Conservation (phyloP, 2,888 invertebrate genomes). For the Nemotelus nigrinus region DNA sequence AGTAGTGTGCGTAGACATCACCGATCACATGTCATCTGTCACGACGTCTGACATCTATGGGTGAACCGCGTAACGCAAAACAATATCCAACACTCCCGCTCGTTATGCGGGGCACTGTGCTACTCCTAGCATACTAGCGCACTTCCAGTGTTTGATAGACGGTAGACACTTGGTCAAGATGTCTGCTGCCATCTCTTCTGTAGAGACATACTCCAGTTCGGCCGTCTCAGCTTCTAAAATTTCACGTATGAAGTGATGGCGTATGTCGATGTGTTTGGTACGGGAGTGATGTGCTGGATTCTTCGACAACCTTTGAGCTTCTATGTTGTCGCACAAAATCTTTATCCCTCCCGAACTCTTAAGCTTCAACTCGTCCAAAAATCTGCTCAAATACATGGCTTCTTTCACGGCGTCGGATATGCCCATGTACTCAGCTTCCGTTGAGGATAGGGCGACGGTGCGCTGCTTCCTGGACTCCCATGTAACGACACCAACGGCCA, state of each 20-base stretch:
- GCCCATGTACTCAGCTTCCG: conserved; percentile 25
- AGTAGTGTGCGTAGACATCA: no score
- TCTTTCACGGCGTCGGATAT: conserved; percentile 23
- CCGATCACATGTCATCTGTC: no score
- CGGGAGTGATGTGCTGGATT: conserved; percentile 42
- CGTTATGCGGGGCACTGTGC: no score
- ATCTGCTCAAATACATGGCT: conserved; percentile 16
- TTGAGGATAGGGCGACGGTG: conserved; percentile 16
- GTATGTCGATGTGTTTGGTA: conserved; percentile 10
- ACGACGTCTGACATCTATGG: no score
- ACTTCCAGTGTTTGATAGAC: background rate
- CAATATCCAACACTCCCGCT: no score
- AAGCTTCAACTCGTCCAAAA: background rate
- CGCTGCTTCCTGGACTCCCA: conserved; percentile 26
- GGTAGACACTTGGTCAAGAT: conserved; percentile 7
- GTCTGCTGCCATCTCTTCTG: conserved; percentile 19
- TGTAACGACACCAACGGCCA: background rate
- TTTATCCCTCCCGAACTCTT: conserved; percentile 20
- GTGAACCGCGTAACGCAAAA: no score
- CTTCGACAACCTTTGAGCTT: conserved; percentile 45
- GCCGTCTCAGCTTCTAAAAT: no score
- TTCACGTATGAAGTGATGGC: conserved; percentile 27
- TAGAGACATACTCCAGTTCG: conserved; percentile 2
- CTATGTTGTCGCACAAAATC: background rate
- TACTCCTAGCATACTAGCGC: background rate